Percentiles rank a stretch among this genome's conserved stretches.
Conservation (phyloP, 37 sponge, comb jelly and placozoan genomes). For the Halisarca cf. caerulea region DNA sequence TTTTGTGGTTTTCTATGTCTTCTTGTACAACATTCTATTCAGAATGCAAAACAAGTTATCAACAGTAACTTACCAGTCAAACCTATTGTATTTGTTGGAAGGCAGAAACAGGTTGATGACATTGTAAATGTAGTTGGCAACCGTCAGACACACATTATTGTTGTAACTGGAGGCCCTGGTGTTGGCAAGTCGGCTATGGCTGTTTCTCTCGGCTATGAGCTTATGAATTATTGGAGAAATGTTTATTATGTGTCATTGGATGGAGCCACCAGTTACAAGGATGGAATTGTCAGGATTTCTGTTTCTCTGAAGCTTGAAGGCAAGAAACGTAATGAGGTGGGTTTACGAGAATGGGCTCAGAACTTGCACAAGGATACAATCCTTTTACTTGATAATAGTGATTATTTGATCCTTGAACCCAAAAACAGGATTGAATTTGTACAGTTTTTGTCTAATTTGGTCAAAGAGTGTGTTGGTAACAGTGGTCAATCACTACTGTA, state of each 20-base stretch:
- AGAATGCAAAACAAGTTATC: too few species aligned
- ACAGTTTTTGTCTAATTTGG: neutral
- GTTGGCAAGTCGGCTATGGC: neutral
- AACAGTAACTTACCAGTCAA: too few species aligned
- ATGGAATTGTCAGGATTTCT: neutral
- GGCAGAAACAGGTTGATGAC: too few species aligned
- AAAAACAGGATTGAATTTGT: neutral
- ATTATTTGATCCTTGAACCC: neutral
- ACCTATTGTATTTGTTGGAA: too few species aligned
- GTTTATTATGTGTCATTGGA: neutral
- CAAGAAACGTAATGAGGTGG: neutral
- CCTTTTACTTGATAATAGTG: neutral
- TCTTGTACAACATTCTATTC: too few species aligned
- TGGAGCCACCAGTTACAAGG: neutral
- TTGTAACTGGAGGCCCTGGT: neutral
- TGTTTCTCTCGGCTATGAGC: neutral
- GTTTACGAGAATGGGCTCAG: neutral
- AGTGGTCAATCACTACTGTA: neutral
- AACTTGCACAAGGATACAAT: neutral
- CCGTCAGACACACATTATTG: neutral
- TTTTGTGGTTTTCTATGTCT: too few species aligned
- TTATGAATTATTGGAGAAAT: neutral
- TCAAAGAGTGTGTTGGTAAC: neutral
- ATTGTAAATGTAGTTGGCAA: too few species aligned
- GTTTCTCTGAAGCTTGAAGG: neutral